These are phyloP conservation scores for Linurgus olivaceus DNA, from an alignment of 2,797 vertebrate species.

Conservation along the genomic window DNA sequence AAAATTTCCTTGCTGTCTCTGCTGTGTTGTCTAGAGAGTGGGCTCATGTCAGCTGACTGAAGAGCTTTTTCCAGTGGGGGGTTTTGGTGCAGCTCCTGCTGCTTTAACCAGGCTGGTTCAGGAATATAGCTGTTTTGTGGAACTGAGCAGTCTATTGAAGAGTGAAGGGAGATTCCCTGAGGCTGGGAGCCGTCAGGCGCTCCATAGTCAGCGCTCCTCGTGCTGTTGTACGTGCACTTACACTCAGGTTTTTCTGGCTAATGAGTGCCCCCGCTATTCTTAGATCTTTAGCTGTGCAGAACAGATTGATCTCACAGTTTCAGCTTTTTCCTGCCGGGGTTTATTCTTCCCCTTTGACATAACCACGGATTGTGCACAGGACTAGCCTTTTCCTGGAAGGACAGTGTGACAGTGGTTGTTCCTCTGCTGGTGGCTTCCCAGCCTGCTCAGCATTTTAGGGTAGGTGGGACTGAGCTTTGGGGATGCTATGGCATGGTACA, in stretches of 20 bases:
- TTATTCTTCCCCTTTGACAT: neutral
- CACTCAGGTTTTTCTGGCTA: neutral
- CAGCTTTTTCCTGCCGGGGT: neutral
- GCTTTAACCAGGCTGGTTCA: neutral
- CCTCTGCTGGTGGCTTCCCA: neutral
- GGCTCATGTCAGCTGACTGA: rapidly evolving
- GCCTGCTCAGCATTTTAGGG: neutral
- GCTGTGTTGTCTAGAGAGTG: neutral
- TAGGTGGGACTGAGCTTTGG: neutral
- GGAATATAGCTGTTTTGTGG: neutral
- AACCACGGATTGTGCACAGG: rapidly evolving
- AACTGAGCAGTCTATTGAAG: neutral
- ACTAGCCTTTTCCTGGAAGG: neutral
- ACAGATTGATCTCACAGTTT: neutral
- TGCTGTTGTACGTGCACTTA: neutral
- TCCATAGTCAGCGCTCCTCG: rapidly evolving
- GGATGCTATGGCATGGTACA: neutral
- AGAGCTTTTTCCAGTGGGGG: neutral
- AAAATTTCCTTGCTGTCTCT: neutral
- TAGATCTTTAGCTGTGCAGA: neutral
- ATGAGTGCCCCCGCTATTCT: neutral
- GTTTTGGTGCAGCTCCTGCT: neutral
- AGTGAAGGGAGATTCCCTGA: neutral
- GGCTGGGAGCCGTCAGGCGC: neutral
- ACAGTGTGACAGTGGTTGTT: neutral